Evolutionary conservation across 2,888 invertebrate species (phyloP).

Genomic region (Drosophila melanosoma): DNA sequence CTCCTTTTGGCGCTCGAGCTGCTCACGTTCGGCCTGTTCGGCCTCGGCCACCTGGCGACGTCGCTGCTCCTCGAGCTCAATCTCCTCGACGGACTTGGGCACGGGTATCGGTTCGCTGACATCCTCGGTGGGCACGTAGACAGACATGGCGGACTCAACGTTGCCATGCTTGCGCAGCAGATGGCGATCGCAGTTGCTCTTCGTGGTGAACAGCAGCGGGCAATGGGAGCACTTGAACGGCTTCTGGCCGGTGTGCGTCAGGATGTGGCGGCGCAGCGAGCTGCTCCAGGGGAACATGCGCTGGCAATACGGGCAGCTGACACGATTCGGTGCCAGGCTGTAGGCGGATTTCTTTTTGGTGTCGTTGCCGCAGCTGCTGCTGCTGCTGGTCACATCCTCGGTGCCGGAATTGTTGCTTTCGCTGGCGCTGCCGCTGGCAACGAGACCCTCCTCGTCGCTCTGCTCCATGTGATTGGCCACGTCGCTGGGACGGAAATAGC

Average conservation of each 20-base stretch:
- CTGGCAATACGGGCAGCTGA: slow-evolving; percentile 96
- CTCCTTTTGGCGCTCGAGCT: slow-evolving; percentile 52
- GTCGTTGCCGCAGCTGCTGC: slow-evolving; percentile 63
- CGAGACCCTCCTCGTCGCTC: slow-evolving; percentile 90
- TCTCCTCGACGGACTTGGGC: slow-evolving; percentile 83
- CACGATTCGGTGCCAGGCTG: slow-evolving; percentile 96
- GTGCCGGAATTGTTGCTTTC: slow-evolving; percentile 94
- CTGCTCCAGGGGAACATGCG: slow-evolving; percentile 99
- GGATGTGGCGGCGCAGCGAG: slow-evolving; percentile 95
- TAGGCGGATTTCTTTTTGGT: slow-evolving; percentile 96
- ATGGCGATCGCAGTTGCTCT: slow-evolving; percentile 98
- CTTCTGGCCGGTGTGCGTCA: slow-evolving; percentile 97
- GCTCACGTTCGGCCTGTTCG: slow-evolving; percentile 57
- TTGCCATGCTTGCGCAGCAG: slow-evolving; percentile 94
- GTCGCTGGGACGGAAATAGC: slow-evolving; percentile 87
- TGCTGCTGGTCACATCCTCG: slow-evolving; percentile 87
- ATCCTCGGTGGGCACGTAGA: slow-evolving; percentile 86
- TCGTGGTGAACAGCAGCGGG: slow-evolving; percentile 96
- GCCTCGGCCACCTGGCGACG: slow-evolving; percentile 73
- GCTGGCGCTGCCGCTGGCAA: slow-evolving; percentile 91
- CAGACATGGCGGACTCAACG: slow-evolving; percentile 85
- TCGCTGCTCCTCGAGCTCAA: slow-evolving; percentile 82
- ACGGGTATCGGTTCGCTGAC: slow-evolving; percentile 84
- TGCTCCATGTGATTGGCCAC: slow-evolving; percentile 85
- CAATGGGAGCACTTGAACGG: slow-evolving; percentile 98